A percentile compares a stretch with the other conserved stretches of the same genome.
Conservation (phyloP, 2,797 vertebrate species). For the Trematomus bernacchii region DNA sequence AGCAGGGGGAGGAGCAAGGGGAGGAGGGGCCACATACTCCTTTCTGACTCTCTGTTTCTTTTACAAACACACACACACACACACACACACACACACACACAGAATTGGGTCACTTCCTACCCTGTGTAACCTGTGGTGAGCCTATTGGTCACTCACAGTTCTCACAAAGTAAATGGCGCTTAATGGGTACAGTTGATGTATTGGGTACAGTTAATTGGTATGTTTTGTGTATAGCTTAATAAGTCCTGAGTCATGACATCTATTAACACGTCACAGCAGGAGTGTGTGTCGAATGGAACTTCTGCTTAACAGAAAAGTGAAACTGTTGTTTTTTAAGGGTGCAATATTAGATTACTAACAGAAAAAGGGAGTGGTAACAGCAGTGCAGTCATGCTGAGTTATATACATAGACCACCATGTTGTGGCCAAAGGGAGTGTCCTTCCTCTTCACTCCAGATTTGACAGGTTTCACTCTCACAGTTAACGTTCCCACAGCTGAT, state of each 20-base stretch:
- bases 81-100: too few species aligned
- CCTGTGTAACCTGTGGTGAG: neutral
- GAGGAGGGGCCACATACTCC: constrained; percentile 55
- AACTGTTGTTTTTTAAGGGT: neutral
- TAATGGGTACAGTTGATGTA: neutral
- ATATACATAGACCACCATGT: constrained; percentile 7
- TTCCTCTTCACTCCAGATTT: constrained; percentile 55
- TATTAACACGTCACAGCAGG: neutral
- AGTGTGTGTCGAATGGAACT: constrained; percentile 1
- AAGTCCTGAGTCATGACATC: neutral
- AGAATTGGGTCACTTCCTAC: constrained; percentile 22
- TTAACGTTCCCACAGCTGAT: neutral
- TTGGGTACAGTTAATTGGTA: neutral
- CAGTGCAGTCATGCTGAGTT: neutral
- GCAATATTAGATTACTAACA: neutral
- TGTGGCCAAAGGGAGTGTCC: constrained; percentile 69
- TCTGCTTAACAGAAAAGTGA: constrained; percentile 3
- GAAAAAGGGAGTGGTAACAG: constrained; percentile 15
- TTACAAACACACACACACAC: constrained; percentile 17
- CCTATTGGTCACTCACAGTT: neutral
- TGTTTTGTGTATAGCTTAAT: neutral
- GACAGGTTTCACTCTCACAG: constrained; percentile 39
- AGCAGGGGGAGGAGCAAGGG: constrained; percentile 46
- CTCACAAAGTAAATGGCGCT: neutral
- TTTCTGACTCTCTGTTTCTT: constrained; percentile 41